A percentile compares a stretch with the other conserved stretches of the same genome.
Conservation (phyloP, 2,797 vertebrate species). For the Holocentrus rufus region DNA sequence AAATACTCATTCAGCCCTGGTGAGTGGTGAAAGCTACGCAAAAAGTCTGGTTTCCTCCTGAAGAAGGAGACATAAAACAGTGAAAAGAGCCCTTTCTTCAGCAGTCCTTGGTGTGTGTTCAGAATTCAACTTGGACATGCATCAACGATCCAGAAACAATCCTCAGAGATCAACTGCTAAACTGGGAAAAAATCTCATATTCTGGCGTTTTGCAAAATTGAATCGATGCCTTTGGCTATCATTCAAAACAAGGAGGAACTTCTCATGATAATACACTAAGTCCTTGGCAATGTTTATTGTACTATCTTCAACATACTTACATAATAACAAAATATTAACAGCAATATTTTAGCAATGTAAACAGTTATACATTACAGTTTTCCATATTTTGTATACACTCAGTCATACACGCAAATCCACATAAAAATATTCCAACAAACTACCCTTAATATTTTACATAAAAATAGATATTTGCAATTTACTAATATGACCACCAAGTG, state of each 20-base stretch:
- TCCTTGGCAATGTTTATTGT: constrained; percentile 58
- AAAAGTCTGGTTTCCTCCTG: constrained; percentile 8
- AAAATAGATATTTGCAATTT: constrained; percentile 16
- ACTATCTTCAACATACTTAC: constrained; percentile 37
- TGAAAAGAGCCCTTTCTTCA: neutral
- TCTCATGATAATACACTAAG: constrained; percentile 1
- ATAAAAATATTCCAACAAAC: constrained; percentile 10
- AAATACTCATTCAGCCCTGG: constrained; percentile 17
- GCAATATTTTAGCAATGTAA: constrained; percentile 42
- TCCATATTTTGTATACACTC: constrained; percentile 48
- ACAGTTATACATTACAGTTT: constrained; percentile 41
- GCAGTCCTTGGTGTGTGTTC: neutral
- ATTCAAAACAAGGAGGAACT: neutral
- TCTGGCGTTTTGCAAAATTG: constrained; percentile 3
- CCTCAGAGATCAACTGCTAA: neutral
- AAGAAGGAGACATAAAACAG: neutral
- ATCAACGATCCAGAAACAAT: neutral
- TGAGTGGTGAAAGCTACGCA: neutral
- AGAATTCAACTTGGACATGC: neutral
- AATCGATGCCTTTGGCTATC: neutral
- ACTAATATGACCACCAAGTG: constrained; percentile 19
- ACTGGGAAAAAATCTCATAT: neutral
- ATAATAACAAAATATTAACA: constrained; percentile 26
- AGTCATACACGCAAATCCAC: constrained; percentile 29
- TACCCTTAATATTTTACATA: neutral